These are phyloP conservation scores for Hanleya hanleyi DNA, from an alignment of 2,888 invertebrate species.

Conservation along the genomic window DNA sequence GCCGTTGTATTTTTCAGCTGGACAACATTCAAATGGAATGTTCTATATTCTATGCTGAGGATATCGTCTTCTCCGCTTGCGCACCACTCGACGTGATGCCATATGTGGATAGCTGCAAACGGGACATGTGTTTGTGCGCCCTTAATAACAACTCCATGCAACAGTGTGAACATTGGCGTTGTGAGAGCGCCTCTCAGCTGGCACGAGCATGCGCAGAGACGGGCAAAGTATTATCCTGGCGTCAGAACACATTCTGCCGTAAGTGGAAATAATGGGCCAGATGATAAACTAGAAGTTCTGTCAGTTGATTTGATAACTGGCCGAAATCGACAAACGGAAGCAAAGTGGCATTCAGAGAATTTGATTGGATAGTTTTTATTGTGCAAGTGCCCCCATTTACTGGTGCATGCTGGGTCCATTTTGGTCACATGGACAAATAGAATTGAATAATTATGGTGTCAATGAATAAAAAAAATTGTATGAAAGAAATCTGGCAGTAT, in stretches of 20 bases:
- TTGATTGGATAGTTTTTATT: too few species aligned
- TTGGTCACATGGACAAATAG: too few species aligned
- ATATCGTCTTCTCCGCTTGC: constrained; percentile 14
- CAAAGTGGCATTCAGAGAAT: too few species aligned
- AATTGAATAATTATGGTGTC: too few species aligned
- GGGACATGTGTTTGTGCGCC: constrained; percentile 37
- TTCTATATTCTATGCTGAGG: neutral
- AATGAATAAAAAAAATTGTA: too few species aligned
- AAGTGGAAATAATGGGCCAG: too few species aligned
- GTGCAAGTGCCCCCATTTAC: too few species aligned
- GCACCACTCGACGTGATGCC: constrained; percentile 18
- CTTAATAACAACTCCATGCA: neutral
- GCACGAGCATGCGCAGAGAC: constrained; percentile 35
- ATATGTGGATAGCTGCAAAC: constrained; percentile 25
- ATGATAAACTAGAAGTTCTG: too few species aligned
- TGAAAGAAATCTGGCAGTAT: too few species aligned
- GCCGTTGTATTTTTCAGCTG: neutral
- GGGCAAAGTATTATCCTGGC: constrained; percentile 38
- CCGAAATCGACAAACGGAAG: too few species aligned
- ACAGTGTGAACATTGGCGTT: constrained; percentile 19
- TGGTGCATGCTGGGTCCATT: too few species aligned
- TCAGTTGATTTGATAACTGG: too few species aligned
- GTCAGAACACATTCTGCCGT: constrained; percentile 30
- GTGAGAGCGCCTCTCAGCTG: constrained; percentile 33
- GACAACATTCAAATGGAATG: constrained; percentile 15